Percentiles rank a stretch among this genome's conserved stretches.
Conservation (phyloP, 2,797 vertebrate species). For the Staurois parvus region DNA sequence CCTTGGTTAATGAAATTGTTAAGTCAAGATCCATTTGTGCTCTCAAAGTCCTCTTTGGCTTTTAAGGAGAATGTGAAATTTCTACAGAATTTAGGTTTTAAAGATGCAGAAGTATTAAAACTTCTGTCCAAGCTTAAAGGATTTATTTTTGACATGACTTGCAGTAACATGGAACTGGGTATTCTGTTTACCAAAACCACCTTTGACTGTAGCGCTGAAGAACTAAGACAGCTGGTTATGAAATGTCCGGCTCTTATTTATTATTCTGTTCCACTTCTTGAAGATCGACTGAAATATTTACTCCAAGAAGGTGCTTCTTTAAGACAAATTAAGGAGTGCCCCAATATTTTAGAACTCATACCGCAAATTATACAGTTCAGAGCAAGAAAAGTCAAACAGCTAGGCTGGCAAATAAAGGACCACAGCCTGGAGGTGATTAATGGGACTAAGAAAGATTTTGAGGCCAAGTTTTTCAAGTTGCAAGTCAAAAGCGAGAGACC, state of each 20-base stretch:
- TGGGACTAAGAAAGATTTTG: slow-evolving; percentile 95
- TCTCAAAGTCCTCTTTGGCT: slow-evolving; percentile 79
- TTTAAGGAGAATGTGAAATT: slow-evolving; percentile 84
- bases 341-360: slow-evolving; percentile 88
- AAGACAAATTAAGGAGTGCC: slow-evolving; percentile 82
- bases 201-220: slow-evolving; percentile 81
- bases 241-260: slow-evolving; percentile 89
- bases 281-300: slow-evolving; percentile 83
- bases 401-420: slow-evolving; percentile 79
- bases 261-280: slow-evolving; percentile 81
- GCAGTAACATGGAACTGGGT: slow-evolving; percentile 78
- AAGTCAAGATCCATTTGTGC: slow-evolving; percentile 91
- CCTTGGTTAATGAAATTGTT: slow-evolving; percentile 92
- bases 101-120: slow-evolving; percentile 80
- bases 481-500: slow-evolving; percentile 84
- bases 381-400: slow-evolving; percentile 80
- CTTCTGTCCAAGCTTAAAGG: slow-evolving; percentile 90
- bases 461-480: slow-evolving; percentile 83
- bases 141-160: slow-evolving; percentile 87
- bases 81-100: slow-evolving; percentile 83
- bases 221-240: slow-evolving; percentile 81
- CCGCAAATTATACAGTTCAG: slow-evolving; percentile 87
- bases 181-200: slow-evolving; percentile 80
- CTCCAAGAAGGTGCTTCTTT: slow-evolving; percentile 82
- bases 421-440: slow-evolving; percentile 82